Percentiles rank a stretch among this genome's conserved stretches.
Conservation (phyloP, 2,888 invertebrate species). For the Diloba caeruleocephala region DNA sequence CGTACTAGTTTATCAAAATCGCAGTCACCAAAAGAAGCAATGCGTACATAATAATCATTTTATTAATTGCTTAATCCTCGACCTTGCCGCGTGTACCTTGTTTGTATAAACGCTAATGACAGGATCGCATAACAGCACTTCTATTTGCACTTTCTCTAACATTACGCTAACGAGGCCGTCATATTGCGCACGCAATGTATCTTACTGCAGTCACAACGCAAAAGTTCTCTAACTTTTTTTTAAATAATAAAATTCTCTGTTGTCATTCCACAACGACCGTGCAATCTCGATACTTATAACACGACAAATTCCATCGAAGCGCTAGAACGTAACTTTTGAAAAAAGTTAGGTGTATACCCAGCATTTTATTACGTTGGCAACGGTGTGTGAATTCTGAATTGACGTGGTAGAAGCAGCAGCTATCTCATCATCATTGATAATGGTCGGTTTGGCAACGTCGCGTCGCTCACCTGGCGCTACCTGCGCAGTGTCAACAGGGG, state of each 20-base stretch:
- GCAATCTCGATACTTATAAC: slow-evolving; percentile 57
- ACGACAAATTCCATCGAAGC: slow-evolving; percentile 63
- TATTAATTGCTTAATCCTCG: slow-evolving; percentile 53
- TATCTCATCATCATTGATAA: slow-evolving; percentile 88
- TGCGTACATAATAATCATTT: slow-evolving; percentile 31
- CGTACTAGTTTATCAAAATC: slow-evolving; percentile 5
- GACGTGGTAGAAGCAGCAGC: slow-evolving; percentile 72
- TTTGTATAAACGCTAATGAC: slow-evolving; percentile 45
- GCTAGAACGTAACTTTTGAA: slow-evolving; percentile 50
- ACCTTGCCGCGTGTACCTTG: slow-evolving; percentile 52
- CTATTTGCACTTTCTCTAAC: slow-evolving; percentile 67
- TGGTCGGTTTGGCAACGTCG: slow-evolving; percentile 88
- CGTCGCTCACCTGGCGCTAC: slow-evolving; percentile 87
- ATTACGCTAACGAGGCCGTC: slow-evolving; percentile 61
- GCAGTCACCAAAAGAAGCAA: slow-evolving; percentile 14
- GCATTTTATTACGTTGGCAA: slow-evolving; percentile 72
- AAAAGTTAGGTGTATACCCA: slow-evolving; percentile 55
- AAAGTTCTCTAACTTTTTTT: slow-evolving; percentile 48
- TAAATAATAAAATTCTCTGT: slow-evolving; percentile 46
- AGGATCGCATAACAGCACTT: slow-evolving; percentile 55
- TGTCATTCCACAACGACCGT: slow-evolving; percentile 36
- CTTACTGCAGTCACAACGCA: slow-evolving; percentile 40
- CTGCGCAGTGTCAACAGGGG: slow-evolving; percentile 88
- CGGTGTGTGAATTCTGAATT: slow-evolving; percentile 77
- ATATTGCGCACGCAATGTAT: slow-evolving; percentile 67